Evolutionary conservation across 23 tunicate genomes (phyloP).

Genomic region (Phallusia fumigata): DNA sequence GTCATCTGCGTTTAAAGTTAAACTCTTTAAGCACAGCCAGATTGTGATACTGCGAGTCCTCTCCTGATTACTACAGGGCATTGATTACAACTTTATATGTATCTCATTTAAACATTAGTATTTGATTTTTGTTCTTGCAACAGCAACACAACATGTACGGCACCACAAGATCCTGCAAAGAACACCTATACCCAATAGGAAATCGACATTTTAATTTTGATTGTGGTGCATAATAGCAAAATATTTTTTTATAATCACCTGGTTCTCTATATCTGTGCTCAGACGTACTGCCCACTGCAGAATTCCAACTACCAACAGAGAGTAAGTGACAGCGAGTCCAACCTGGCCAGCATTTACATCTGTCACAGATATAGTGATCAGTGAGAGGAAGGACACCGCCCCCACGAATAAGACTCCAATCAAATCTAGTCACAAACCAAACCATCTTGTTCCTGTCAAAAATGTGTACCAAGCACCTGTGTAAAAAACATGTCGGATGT

Average conservation of each 20-base stretch:
- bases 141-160: no score
- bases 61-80: no score
- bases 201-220: no score
- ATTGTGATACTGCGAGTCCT: no score
- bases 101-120: no score
- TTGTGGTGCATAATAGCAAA: no score
- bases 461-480: conserved; percentile 78
- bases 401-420: conserved; percentile 52
- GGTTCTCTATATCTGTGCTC: conserved; percentile 78
- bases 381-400: conserved; percentile 31
- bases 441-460: conserved; percentile 59
- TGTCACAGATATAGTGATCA: conserved; percentile 16
- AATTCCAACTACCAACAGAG: conserved; percentile 45
- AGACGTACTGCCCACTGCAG: conserved; percentile 77
- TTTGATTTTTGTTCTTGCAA: no score
- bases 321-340: conserved; percentile 76
- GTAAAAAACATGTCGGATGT: no score
- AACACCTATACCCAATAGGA: no score
- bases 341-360: conserved; percentile 52
- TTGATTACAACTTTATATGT: no score
- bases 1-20: conserved; percentile 57
- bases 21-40: no score
- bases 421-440: conserved; percentile 69
- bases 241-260: conserved; percentile 30
- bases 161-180: no score